phyloP scores from a whole-genome alignment of 2,888 invertebrate species.

The Spodoptera exigua region DNA sequence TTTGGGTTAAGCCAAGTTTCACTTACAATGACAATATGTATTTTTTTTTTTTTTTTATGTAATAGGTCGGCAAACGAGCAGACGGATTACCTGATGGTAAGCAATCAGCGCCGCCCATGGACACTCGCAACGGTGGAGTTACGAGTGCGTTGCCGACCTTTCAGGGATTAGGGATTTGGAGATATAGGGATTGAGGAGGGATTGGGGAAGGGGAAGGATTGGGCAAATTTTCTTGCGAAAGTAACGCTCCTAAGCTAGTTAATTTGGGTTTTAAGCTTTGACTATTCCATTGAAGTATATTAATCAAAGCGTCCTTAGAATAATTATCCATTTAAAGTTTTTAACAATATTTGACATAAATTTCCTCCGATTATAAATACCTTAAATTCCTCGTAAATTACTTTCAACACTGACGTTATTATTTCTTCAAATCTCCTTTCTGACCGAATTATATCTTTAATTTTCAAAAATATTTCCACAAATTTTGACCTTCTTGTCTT shows the following conservation, averaged over 20 bases:
- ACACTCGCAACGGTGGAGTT: too few species aligned
- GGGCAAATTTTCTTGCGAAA: conserved; percentile 7
- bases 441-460: too few species aligned
- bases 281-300: too few species aligned
- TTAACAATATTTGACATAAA: background rate
- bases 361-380: conserved; percentile 2
- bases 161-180: background rate
- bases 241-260: background rate
- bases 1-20: background rate
- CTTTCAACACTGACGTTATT: too few species aligned
- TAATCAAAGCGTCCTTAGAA: background rate
- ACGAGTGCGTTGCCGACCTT: too few species aligned
- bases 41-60: background rate
- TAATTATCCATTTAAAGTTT: conserved; percentile 6
- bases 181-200: too few species aligned
- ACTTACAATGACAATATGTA: background rate
- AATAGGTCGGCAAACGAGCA: too few species aligned
- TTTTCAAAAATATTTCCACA: background rate
- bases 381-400: conserved; percentile 3
- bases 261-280: conserved; percentile 3
- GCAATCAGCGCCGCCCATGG: too few species aligned
- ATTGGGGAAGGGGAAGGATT: too few species aligned
- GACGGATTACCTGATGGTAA: too few species aligned
- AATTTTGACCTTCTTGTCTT: background rate
- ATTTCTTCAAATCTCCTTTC: too few species aligned